A percentile compares a stretch with the other conserved stretches of the same genome.
phyloP scores from a whole-genome alignment of 2,797 vertebrate species.

The Scolopax bukidnonensis region DNA sequence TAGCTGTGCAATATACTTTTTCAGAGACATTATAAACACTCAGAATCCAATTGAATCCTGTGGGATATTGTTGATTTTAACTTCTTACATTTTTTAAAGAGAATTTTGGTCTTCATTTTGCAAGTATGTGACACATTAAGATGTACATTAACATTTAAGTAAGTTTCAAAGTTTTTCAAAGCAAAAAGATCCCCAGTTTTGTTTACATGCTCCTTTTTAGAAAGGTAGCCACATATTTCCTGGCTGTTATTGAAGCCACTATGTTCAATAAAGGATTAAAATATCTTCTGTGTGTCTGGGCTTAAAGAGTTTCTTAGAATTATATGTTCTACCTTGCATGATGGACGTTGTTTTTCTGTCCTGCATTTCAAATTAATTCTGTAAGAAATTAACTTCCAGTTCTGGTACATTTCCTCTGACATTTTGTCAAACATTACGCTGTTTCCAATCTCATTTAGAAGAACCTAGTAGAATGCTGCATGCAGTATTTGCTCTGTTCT shows the following conservation, averaged over 20 bases:
- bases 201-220: neutral
- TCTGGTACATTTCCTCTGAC: neutral
- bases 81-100: neutral
- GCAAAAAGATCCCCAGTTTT: neutral
- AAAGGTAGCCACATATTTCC: neutral
- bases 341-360: neutral
- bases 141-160: neutral
- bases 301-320: neutral
- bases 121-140: neutral
- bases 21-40: neutral
- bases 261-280: neutral
- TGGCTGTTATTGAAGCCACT: neutral
- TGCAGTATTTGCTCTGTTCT: neutral
- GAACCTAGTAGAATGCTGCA: neutral
- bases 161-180: neutral
- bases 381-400: neutral
- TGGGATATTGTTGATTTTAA: neutral
- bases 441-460: neutral
- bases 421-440: neutral
- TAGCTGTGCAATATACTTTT: neutral
- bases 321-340: neutral
- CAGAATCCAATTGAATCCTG: neutral
- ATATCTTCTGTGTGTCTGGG: neutral
- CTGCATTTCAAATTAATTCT: neutral
- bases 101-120: neutral